Conservation (phyloP, 2,797 vertebrate species). For the Sebastes taczanowskii region DNA sequence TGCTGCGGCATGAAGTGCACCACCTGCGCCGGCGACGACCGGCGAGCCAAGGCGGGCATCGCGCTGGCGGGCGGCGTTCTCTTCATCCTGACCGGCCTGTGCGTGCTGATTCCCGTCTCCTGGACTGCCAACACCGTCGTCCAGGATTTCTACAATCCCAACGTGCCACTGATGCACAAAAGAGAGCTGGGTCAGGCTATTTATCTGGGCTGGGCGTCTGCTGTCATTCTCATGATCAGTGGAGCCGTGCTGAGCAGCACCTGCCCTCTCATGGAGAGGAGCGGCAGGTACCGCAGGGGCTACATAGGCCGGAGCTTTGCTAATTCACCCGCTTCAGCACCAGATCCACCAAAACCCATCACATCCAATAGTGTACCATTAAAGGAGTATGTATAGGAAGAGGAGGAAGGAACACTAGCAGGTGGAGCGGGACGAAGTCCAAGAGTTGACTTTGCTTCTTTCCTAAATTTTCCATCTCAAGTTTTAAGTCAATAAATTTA, state of each 20-base stretch:
- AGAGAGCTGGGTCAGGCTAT: slow-evolving; percentile 86
- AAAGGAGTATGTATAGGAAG: slow-evolving; percentile 83
- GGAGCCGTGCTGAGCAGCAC: slow-evolving; percentile 85
- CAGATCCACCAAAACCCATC: slow-evolving; percentile 78
- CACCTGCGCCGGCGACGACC: slow-evolving; percentile 85
- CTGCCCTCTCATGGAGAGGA: slow-evolving; percentile 80
- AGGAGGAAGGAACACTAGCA: background rate
- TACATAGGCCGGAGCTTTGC: slow-evolving; percentile 81
- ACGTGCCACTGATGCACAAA: slow-evolving; percentile 82
- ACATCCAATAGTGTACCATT: slow-evolving; percentile 74
- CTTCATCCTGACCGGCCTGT: slow-evolving; percentile 85
- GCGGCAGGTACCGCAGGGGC: slow-evolving; percentile 73
- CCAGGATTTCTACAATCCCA: slow-evolving; percentile 86
- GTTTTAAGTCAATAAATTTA: background rate
- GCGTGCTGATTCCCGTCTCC: slow-evolving; percentile 83
- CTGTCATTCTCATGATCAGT: slow-evolving; percentile 84
- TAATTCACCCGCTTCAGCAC: slow-evolving; percentile 70
- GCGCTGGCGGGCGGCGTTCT: slow-evolving; percentile 83
- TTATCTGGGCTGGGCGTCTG: slow-evolving; percentile 84
- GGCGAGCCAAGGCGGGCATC: slow-evolving; percentile 83
- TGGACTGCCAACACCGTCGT: slow-evolving; percentile 86
- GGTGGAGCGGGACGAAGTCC: background rate
- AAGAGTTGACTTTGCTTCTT: slow-evolving; percentile 4
- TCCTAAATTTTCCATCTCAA: background rate
- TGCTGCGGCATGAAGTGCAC: slow-evolving; percentile 90